Conservation (phyloP, 2,888 invertebrate genomes). For the Metellina segmentata region DNA sequence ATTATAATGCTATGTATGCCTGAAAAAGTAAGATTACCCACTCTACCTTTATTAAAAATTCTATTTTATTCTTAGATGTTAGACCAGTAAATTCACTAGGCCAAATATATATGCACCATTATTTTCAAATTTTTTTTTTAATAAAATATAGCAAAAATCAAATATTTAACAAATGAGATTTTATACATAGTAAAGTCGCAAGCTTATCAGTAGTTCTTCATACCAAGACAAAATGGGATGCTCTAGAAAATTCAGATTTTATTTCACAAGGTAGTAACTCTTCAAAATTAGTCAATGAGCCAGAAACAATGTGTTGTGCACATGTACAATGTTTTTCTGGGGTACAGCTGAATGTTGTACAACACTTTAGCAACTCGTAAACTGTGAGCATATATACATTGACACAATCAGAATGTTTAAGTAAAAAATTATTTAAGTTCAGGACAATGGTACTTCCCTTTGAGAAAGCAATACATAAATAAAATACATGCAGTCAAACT, state of each 20-base stretch:
- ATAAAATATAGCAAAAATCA: background rate
- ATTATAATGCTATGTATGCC: no score
- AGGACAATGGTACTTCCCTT: background rate
- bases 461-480: background rate
- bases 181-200: background rate
- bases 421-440: background rate
- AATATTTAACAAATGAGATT: background rate
- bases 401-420: background rate
- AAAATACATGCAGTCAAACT: background rate
- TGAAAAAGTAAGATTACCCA: no score
- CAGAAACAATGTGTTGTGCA: background rate
- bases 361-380: background rate
- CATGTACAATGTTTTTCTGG: background rate
- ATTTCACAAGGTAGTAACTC: background rate
- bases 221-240: background rate
- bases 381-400: background rate
- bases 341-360: background rate
- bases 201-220: background rate
- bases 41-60: no score
- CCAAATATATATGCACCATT: background rate
- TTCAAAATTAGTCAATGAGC: background rate
- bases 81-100: background rate
- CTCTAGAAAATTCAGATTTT: background rate
- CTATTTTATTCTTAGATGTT: background rate
- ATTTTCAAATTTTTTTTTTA: background rate